Base-by-base conservation (phyloP, 1,140 invertebrate genomes). In the Drosophila ficusphila region DNA sequence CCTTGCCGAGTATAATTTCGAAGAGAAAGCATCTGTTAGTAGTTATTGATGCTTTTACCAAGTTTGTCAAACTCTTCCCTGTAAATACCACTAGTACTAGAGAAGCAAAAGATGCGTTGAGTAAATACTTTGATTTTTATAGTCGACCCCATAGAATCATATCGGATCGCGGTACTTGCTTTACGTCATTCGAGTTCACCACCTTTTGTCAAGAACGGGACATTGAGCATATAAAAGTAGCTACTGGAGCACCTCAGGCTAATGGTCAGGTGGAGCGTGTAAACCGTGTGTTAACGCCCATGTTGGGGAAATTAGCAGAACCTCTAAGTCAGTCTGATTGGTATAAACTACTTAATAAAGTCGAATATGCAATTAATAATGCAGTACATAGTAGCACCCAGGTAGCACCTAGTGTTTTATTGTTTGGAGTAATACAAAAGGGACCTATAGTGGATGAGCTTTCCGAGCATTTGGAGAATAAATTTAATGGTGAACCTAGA, bases 31-130 rank as follows among this genome's bases (percentile, higher is more conserved):
- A 62, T 12, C 19, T 64, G 0, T 11, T 62, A 2, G 38, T 64
- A 9, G 39, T 64, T 18, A 64, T 54, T 14, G 41, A 56, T 44
- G 25, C 18, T 7, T 47, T 64, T 31, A 64, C 31, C 1, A 64
- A 46, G 25, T 61, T 53, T 34, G 14, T 44, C 2, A 38, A 53
- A n/a, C 9, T 51, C 2, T 51, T 29, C 7, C 36, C 25, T 4
- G 25, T 31, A 5, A 42, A 52, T 19, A 14, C 9, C 8, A 42
- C 23, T 7, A 62, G 18, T 23, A 23, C 39, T 2, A 27, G 27
- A 23, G 60, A 56, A 44, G 25, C 18, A 5, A 31, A 6, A 23
- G 33, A 53, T 41, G 4, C 19, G 9, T 54, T 49, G 0, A 48
- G 16, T 29, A 58, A 49, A 34, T 33, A 33, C 2, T 21, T 21